Base-by-base conservation (phyloP, 2,113 vertebrate species). In the Aegithalos caudatus region DNA sequence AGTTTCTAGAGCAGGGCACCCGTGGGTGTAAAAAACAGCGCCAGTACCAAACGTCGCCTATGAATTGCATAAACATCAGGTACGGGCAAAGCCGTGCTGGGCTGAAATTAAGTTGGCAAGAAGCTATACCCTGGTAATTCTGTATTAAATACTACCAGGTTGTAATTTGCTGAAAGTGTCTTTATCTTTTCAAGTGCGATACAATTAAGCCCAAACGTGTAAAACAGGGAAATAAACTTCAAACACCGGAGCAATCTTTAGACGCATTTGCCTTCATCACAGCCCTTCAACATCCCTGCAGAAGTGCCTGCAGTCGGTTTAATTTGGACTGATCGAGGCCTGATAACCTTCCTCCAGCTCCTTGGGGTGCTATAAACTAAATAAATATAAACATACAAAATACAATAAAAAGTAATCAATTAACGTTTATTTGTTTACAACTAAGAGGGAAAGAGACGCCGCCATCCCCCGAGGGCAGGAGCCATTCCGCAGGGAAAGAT, bases 61-160 rank as follows among this genome's bases (percentile, higher is more conserved):
- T 2, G 50, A 14, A 33, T 2, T 47, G 31, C 56, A 14, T 45
- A 24, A 57, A 21, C 3, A 6, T 15, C 7, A 28, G 54, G 12
- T 31, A 66, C 0, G 0, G 40, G 54, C 40, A 72, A 37, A 87
- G 48, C 25, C 14, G 28, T 1, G 24, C 56, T 11, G 33, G 42
- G n/a, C n/a, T 1, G 1, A 62, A 61, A 60, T 1, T 2, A 24
- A 38, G 9, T 0, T 14, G 18, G 6, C 0, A 2, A 24, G 38
- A 58, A 83, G 35, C 23, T 6, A 24, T 6, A 24, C 5, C 33
- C 50, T 11, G 23, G 9, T 66, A 42, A 73, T 24, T 14, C 29
- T 6, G 3, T 21, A 53, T n/a, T 23, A 65, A 60, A 9, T 40
- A 35, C 27, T 33, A 54, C 18, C 33, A 47, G 16, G 24, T 19